Base-by-base conservation (phyloP, 2,888 invertebrate genomes). In the Agriopis marginaria region DNA sequence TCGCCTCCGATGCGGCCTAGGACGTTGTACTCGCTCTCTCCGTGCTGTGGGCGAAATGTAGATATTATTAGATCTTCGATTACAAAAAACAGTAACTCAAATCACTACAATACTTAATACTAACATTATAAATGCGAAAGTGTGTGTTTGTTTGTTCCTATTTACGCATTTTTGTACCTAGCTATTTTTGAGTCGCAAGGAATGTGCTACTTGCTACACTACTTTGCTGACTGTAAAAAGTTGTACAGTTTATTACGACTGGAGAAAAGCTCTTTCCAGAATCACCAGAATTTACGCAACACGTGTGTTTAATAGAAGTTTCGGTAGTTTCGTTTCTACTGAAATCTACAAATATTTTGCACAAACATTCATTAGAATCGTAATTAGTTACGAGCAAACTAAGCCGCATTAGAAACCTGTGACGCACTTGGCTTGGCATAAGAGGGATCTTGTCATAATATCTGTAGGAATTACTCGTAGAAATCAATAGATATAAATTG, bases 1-100 rank as follows among this genome's bases (percentile, higher is more conserved):
- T 99, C 98, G 1, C 99, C 99, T 0, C 99, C 99, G 78, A 99
- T 98, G 71, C 97, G 96, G 0, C 99, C 99, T 12, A 97, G 92
- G 3, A 98, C 96, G 89, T 99, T 99, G 95, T 97, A 98, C 82
- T 98, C 97, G 85, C 98, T 98, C 89, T 99, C 99, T 3, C 99
- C 99, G 87, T 99, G 99, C 97, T 98, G 88, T 39, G 42, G 32
- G 10, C 3, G 14, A 47, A 47, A 11, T 7, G 7, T 23, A 12
- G 3, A 5, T 32, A 32, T 3, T 32, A 4, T 32, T 32, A 32
- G 32, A 32, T 32, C 32, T 32, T 32, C 32, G 32, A 32, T 32
- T 32, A 32, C 32, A 32, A 32, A 32, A 5, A 32, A 32, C 0
- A 32, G 32, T 32, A 32, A 32, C 32, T 32, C 32, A 49, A 14